Evolutionary conservation across 2,888 invertebrate genomes (phyloP).

Genomic region (Lasioglossum leucozonium): DNA sequence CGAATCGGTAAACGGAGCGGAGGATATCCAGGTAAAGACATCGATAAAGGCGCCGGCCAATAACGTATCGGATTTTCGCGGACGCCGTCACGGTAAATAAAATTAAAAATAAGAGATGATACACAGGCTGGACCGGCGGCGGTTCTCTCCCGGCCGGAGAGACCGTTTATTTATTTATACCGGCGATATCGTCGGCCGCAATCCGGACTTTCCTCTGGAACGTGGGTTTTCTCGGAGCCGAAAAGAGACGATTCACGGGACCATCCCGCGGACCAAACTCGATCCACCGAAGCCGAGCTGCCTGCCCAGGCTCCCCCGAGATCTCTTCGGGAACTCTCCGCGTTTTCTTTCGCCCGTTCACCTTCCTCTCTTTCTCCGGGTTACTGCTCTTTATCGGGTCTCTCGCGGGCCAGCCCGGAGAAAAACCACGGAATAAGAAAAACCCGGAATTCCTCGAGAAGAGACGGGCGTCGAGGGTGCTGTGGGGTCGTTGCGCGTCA

Average conservation of each 20-base stretch:
- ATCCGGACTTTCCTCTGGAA: conserved; percentile 44
- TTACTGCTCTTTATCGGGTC: not conserved
- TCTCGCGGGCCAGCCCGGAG: not conserved
- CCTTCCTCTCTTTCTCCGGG: not conserved
- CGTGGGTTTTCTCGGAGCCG: conserved; percentile 5
- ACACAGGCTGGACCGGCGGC: conserved; percentile 14
- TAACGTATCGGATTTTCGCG: conserved; percentile 67
- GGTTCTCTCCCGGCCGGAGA: not conserved
- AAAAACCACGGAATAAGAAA: not conserved
- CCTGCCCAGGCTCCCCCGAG: conserved; percentile 46
- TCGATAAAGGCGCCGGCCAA: conserved; percentile 60
- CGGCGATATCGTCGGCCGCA: conserved; percentile 53
- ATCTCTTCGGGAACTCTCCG: conserved; percentile 26
- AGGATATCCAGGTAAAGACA: conserved; percentile 57
- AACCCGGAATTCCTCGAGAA: not conserved
- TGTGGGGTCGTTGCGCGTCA: not conserved
- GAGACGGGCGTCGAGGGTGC: not conserved
- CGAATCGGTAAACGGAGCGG: conserved; percentile 36
- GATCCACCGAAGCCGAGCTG: not conserved
- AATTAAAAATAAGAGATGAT: conserved; percentile 65
- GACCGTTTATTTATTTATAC: conserved; percentile 66
- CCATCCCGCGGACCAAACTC: conserved; percentile 28
- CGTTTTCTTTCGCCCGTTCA: not conserved
- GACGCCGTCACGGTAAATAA: conserved; percentile 65
- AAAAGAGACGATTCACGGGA: conserved; percentile 41